Percentiles rank a stretch among this genome's conserved stretches.
These are phyloP conservation scores for Cygnus buccinator DNA, from an alignment of 2,113 vertebrate genomes.

Conservation along the genomic window DNA sequence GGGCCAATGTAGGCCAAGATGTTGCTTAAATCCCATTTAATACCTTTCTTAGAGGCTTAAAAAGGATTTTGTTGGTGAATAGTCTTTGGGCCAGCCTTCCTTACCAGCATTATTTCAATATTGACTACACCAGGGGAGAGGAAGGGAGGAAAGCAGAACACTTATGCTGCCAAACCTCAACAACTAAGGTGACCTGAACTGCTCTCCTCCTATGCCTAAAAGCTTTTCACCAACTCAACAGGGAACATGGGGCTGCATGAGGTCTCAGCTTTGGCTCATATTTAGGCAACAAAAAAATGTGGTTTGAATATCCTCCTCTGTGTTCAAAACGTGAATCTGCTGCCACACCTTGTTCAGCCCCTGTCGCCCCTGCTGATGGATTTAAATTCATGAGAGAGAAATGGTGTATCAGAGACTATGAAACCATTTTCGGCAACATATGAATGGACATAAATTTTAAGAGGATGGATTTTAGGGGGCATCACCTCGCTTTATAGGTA, in stretches of 20 bases:
- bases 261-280: neutral
- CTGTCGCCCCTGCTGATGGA: neutral
- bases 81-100: constrained; percentile 1
- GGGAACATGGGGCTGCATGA: neutral
- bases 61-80: constrained; percentile 12
- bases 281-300: neutral
- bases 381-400: neutral
- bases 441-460: neutral
- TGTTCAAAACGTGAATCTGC: neutral
- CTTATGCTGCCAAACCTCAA: neutral
- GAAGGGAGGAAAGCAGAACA: neutral
- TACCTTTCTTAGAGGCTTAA: constrained; percentile 36
- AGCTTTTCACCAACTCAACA: neutral
- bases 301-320: neutral
- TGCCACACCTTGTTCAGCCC: neutral
- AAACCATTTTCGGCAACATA: neutral
- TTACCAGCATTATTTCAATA: neutral
- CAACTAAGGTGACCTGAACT: neutral
- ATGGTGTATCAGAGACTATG: neutral
- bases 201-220: neutral
- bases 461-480: neutral
- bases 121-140: neutral
- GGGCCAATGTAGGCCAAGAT: neutral
- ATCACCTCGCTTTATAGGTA: neutral
- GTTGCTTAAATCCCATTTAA: constrained; percentile 41